Percentiles rank a stretch among this genome's conserved stretches.
These are phyloP conservation scores for Heliconius cydno DNA, from an alignment of 2,888 invertebrate species.

Conservation along the genomic window DNA sequence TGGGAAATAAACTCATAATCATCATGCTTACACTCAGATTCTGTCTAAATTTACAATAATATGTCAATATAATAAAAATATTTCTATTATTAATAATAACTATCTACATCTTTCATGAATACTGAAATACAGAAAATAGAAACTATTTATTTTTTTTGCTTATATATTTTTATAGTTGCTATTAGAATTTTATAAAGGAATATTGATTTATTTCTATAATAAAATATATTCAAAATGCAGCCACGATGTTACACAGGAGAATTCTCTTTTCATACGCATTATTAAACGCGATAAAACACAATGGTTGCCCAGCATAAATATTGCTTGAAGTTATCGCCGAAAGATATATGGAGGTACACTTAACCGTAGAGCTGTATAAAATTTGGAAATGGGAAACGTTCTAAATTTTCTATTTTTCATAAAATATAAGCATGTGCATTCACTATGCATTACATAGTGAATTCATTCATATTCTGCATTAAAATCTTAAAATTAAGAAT, in stretches of 20 bases:
- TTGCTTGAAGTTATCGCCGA: conserved; percentile 39
- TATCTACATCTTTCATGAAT: too few species aligned
- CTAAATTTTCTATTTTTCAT: background rate
- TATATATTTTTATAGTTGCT: too few species aligned
- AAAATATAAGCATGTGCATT: background rate
- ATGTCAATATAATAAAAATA: too few species aligned
- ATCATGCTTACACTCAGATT: too few species aligned
- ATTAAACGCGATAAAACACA: conserved; percentile 37
- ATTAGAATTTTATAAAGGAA: too few species aligned
- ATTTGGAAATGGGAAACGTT: background rate
- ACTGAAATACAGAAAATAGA: too few species aligned
- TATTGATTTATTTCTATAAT: background rate
- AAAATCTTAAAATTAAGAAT: too few species aligned
- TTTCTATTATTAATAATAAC: too few species aligned
- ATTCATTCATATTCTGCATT: background rate
- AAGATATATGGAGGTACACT: conserved; percentile 40
- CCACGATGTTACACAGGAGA: conserved; percentile 29
- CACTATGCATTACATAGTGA: too few species aligned
- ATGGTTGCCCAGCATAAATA: conserved; percentile 38
- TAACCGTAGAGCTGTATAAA: conserved; percentile 8
- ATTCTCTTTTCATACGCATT: conserved; percentile 36
- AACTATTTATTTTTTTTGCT: too few species aligned
- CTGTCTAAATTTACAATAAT: too few species aligned
- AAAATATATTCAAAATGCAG: conserved; percentile 4
- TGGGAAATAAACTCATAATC: too few species aligned